Evolutionary conservation across 2,113 vertebrate species (phyloP), one percentile per base, ranked within the genome.

Genomic region (Genyomyrus donnyi): DNA sequence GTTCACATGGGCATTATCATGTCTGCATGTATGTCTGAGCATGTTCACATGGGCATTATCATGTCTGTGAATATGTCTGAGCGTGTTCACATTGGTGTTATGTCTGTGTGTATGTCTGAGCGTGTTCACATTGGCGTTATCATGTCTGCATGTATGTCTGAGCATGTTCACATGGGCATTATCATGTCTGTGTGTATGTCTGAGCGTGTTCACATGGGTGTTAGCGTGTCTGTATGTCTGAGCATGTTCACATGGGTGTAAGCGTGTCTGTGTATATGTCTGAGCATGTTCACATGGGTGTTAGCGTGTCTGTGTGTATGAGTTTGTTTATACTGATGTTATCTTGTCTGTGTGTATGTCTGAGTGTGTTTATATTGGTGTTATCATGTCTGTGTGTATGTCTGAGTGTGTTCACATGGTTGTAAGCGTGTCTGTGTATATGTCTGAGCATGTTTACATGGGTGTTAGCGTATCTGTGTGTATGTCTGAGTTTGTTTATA

Each of bases 181-280:
- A 19, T 56, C 83, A 85, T 84, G 70, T 52, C 56, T 77, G 87
- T 74, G 80, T 89, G 92, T 89, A 93, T 93, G 92, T 92, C 92
- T 93, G 93, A 92, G 93, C 92, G 53, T 89, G 80, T 77, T 87
- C 31, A 80, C 89, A 45, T 87, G 56, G 84, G 89, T 48, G 83
- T 31, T 7, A 58, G 90, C 53, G 53, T 90, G 91, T 93, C 90
- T 91, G 90, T 86, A 77, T 91, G 56, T 27, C 83, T 85, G 58
- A 89, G 85, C 86, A n/a, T 85, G 35, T 88, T 66, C 88, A 70
- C 50, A 58, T 35, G 39, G 92, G 88, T 89, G 88, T 56, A 39
- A 31, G 4, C 24, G 2, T 84, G 70, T 91, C 3, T 91, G 89
- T 92, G 92, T 93, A 91, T 52, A 52, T 24, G 87, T 85, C 87